Base-by-base conservation (phyloP, 2,888 invertebrate genomes). In the Pollenia griseotomentosa region DNA sequence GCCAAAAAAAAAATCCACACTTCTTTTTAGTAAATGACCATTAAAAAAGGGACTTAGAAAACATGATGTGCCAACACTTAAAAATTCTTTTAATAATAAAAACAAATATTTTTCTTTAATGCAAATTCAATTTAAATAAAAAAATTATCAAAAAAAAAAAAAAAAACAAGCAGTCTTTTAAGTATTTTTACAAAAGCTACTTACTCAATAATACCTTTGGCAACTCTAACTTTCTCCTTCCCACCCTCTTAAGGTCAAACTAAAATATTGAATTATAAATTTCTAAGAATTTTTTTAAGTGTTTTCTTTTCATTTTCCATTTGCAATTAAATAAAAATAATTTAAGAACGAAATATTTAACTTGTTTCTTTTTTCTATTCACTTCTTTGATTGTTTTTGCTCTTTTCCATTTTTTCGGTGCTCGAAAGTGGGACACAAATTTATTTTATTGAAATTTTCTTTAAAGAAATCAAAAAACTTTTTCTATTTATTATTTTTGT, bases 351-450 rank as follows among this genome's bases (percentile, higher is more conserved):
- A 40, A 40, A 40, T 14, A 46, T 65, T 19, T 19, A 1, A 44
- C 46, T 65, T 65, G 6, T 33, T 33, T 23, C 59, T 53, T 16
- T 19, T 57, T 44, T 63, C 51, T 14, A 5, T 9, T 10, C 19
- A 10, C 14, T 74, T 51, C 2, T 46, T 65, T 61, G 23, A 61
- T 11, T 19, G 16, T 53, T 10, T 65, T 55, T 42, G 2, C 40
- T 53, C 7, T 59, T 48, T 70, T 48, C 23, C 33, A 33, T 78
- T 61, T 63, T 42, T 44, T 40, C 57, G 12, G 3, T 57, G 7
- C 5, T 48, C 40, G 40, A 81, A 81, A 81, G 46, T 73, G 23
- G 80, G 55, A 55, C 71, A 73, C 16, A 46, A 81, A 61, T 81
- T 66, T 16, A 14, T 81, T 73, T 57, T 46, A 73, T 55, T 55